These are phyloP conservation scores for Lasioglossum albipes DNA, from an alignment of 1,140 invertebrate genomes.

Conservation along the genomic window DNA sequence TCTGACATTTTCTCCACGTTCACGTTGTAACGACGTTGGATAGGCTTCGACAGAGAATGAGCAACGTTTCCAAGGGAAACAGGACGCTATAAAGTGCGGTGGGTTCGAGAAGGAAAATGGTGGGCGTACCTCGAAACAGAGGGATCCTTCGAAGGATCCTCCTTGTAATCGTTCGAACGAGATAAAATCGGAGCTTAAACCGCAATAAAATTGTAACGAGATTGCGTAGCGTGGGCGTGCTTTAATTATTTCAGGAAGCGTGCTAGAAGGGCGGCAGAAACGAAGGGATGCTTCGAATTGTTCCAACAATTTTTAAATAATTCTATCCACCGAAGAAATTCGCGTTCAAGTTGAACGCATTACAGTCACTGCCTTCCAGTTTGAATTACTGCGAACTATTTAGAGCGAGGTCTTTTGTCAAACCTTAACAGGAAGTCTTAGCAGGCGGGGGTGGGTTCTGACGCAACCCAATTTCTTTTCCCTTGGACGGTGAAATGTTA, in stretches of 20 bases:
- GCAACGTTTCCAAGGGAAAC: no score
- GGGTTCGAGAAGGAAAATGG: background rate
- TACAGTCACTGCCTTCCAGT: background rate
- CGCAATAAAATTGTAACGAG: slow-evolving; percentile 62
- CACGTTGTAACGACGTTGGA: no score
- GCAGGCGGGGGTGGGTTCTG: no score
- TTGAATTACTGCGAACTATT: no score
- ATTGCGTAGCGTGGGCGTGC: slow-evolving; percentile 46
- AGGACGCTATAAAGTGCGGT: no score
- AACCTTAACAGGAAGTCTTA: no score
- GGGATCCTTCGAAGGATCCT: slow-evolving; percentile 23
- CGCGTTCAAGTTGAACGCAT: background rate
- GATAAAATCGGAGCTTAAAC: slow-evolving; percentile 55
- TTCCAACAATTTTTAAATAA: slow-evolving; percentile 54
- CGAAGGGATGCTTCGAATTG: slow-evolving; percentile 49
- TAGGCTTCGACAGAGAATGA: no score
- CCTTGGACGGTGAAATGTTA: background rate
- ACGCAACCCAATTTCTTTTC: background rate
- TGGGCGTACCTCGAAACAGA: slow-evolving; percentile 30
- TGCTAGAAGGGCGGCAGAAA: slow-evolving; percentile 13
- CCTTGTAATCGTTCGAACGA: slow-evolving; percentile 53
- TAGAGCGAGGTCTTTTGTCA: no score
- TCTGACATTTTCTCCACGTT: no score
- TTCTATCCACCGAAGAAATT: no score
- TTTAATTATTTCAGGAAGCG: slow-evolving; percentile 60